Evolutionary conservation across 2,797 vertebrate genomes (phyloP), one percentile per base, ranked within the genome.

Genomic region (Brachymystax lenok): DNA sequence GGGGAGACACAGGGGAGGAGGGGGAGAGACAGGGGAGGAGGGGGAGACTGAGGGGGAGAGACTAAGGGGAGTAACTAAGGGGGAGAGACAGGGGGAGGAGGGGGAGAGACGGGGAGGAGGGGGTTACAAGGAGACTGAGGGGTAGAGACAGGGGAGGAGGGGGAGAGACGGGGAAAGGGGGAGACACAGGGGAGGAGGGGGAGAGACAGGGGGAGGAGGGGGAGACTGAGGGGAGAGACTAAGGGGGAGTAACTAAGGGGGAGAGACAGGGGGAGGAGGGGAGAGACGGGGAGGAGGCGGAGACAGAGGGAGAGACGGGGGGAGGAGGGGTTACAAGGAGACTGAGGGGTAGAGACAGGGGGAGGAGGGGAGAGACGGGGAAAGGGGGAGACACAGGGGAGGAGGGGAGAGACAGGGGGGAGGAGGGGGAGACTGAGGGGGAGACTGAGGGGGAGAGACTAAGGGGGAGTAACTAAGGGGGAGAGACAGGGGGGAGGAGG

Each of bases 341-440:
- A 5, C 33, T 33, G 91, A 77, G 84, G 78, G 82, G 67, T 68
- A 66, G 71, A 67, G 33, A 24, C 24, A 24, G 24, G 24, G n/a
- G n/a, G n/a, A n/a, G n/a, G n/a, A n/a, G n/a, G n/a, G n/a, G n/a
- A n/a, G n/a, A n/a, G n/a, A n/a, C n/a, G n/a, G n/a, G n/a, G n/a
- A n/a, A n/a, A 92, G 89, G 83, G 82, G 71, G 71, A 67, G 69
- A 67, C 69, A 71, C 80, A 90, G 87, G 88, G 88, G 83, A 4
- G n/a, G n/a, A n/a, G n/a, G n/a, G n/a, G n/a, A 5, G 30, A 77
- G 79, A 61, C 40, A n/a, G n/a, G 35, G 35, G 8, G 35, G 7
- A 89, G 83, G 89, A 86, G 86, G 80, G 87, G 88, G 21, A 82
- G 89, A 87, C 1, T n/a, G n/a, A n/a, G n/a, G 73, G 30, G 76